Evolutionary conservation across 1,140 invertebrate species (phyloP), one percentile per base, ranked within the genome.

Genomic region (Bombus terrestris): DNA sequence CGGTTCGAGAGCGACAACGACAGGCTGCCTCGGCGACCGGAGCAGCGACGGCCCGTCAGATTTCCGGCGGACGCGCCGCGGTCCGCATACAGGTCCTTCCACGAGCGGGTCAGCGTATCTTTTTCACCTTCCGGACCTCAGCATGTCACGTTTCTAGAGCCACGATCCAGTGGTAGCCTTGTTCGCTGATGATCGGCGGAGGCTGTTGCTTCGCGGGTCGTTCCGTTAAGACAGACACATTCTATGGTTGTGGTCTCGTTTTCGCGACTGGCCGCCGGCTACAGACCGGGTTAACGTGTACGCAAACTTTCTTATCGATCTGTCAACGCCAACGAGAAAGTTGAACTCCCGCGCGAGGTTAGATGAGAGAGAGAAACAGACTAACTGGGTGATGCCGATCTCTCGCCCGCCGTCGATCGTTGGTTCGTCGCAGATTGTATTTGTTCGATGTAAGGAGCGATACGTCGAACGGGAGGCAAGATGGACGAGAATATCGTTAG

Each of bases 241-340:
- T 85, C 87, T 87, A 77, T 37, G 28, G 0, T 66, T 13, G 75
- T 15, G 53, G 15, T n/a, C 35, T 39, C 25, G 74, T 57, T 35
- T 5, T 37, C 53, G 53, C 8, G 10, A 18, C 47, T 68, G 66
- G 74, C 84, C 84, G 81, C 57, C 88, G 81, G 83, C 75, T 81
- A 86, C 76, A 66, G 73, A 86, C 43, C 72, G 68, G 57, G 88
- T 62, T 85, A 77, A 76, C 85, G 85, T 79, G 89, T 82, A 87
- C 87, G 83, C 86, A 92, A 92, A 92, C 88, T 92, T 93, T 83
- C 85, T 90, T 93, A 93, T 93, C 92, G 91, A 93, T 93, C 92
- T 93, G 92, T 92, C 92, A 93, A 91, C 90, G 89, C 91, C 86
- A 89, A 83, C 79, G 88, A 89, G 85, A 92, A 92, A 93, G 85